These are phyloP conservation scores for Orthosia incerta DNA, from an alignment of 2,888 invertebrate species.

Conservation along the genomic window DNA sequence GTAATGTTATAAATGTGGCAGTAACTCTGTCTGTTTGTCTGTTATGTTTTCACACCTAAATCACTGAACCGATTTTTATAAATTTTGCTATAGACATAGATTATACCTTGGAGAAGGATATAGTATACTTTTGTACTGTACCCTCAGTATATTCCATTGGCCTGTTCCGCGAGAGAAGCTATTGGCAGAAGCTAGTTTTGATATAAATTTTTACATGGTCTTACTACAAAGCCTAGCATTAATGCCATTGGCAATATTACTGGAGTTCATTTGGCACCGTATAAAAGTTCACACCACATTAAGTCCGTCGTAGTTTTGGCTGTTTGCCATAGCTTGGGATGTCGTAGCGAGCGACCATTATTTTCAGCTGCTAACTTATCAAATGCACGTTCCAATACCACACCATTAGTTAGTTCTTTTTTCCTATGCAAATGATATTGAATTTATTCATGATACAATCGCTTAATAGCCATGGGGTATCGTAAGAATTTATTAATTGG, in stretches of 20 bases:
- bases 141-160: no score
- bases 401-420: constrained; percentile 30
- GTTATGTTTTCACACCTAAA: no score
- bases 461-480: constrained; percentile 11
- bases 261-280: constrained; percentile 84
- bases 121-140: no score
- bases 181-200: not conserved
- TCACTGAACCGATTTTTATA: no score
- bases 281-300: constrained; percentile 86
- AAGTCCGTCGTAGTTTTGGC: constrained; percentile 81
- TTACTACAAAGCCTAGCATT: constrained; percentile 49
- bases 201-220: constrained; percentile 2
- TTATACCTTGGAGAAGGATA: no score
- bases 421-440: constrained; percentile 60
- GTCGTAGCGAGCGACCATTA: constrained; percentile 69
- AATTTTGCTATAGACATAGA: no score
- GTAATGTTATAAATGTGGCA: no score
- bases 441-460: constrained; percentile 54
- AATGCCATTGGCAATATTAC: constrained; percentile 74
- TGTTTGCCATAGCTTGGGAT: constrained; percentile 75
- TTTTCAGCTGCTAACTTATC: constrained; percentile 72
- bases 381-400: constrained; percentile 60
- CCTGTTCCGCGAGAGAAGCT: no score
- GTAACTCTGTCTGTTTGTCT: no score
- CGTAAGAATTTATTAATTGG: constrained; percentile 39